A percentile compares a stretch with the other conserved stretches of the same genome.
Evolutionary conservation across 1,140 invertebrate genomes (phyloP).

Genomic region (Harlomillsia oculata): DNA sequence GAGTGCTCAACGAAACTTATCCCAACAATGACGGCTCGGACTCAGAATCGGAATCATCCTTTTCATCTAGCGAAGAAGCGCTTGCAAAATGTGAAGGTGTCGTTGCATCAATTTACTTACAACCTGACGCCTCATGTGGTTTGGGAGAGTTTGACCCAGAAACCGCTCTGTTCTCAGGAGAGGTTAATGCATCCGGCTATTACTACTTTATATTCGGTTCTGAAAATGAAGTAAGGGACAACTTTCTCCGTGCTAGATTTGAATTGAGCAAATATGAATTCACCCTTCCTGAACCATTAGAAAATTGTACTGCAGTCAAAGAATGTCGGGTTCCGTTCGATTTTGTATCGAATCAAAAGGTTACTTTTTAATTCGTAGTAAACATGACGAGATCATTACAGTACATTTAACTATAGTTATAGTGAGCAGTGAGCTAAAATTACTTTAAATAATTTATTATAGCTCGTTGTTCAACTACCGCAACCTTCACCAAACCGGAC

Average conservation of each 20-base stretch:
- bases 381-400: too few relatives aligned
- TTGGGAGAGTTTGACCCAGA: conserved; percentile 40
- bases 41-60: conserved; percentile 68
- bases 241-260: conserved; percentile 23
- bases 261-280: conserved; percentile 27
- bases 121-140: conserved; percentile 50
- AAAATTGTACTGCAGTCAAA: conserved; percentile 40
- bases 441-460: conserved; percentile 44
- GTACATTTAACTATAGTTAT: too few relatives aligned
- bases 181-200: conserved; percentile 59
- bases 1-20: conserved; percentile 27
- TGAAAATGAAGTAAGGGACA: conserved; percentile 56
- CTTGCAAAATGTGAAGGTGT: conserved; percentile 61
- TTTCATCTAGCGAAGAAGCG: conserved; percentile 64
- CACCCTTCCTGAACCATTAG: conserved; percentile 18
- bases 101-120: conserved; percentile 58
- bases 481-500: conserved; percentile 27
- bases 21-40: conserved; percentile 40
- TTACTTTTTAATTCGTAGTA: background rate
- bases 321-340: conserved; percentile 54
- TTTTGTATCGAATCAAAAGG: conserved; percentile 50
- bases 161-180: conserved; percentile 53
- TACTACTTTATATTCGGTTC: conserved; percentile 75
- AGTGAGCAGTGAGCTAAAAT: background rate
- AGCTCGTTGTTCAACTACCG: conserved; percentile 47